Evolutionary conservation across 1,140 invertebrate genomes (phyloP).

Genomic region (Pogonomyrmex barbatus): DNA sequence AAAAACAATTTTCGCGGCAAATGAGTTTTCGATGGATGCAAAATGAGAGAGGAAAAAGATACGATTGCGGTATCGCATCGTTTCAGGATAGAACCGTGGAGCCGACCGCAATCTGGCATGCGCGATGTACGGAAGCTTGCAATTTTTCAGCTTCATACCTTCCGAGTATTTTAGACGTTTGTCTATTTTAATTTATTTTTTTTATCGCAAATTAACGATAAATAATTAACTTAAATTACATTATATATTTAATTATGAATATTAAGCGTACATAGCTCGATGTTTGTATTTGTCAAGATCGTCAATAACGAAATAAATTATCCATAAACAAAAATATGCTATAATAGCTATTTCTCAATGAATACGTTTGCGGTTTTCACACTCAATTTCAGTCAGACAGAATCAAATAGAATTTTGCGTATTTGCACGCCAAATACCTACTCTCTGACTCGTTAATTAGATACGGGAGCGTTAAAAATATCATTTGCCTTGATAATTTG

Average conservation of each 20-base stretch:
- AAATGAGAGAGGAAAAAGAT: slow-evolving; percentile 44
- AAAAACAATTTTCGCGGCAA: slow-evolving; percentile 66
- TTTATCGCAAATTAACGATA: background rate
- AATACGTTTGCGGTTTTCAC: slow-evolving; percentile 8
- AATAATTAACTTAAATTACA: background rate
- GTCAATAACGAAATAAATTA: background rate
- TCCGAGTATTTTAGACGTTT: background rate
- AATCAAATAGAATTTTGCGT: slow-evolving; percentile 44
- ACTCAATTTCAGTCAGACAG: background rate
- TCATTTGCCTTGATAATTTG: slow-evolving; percentile 66
- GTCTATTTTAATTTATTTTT: background rate
- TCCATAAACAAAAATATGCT: background rate
- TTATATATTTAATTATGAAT: background rate
- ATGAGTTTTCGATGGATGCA: slow-evolving; percentile 54
- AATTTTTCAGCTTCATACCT: slow-evolving; percentile 2
- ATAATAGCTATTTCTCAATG: slow-evolving; percentile 4
- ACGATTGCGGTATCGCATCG: slow-evolving; percentile 23
- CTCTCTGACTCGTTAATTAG: slow-evolving; percentile 38
- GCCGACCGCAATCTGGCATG: slow-evolving; percentile 39
- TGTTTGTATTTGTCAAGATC: background rate
- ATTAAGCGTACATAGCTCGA: background rate
- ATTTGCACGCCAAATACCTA: slow-evolving; percentile 23
- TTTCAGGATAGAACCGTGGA: slow-evolving; percentile 20
- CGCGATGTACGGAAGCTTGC: background rate
- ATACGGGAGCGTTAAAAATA: slow-evolving; percentile 47